Base-by-base conservation (phyloP, 2,113 vertebrate genomes). In the Pomatostomus ruficeps region DNA sequence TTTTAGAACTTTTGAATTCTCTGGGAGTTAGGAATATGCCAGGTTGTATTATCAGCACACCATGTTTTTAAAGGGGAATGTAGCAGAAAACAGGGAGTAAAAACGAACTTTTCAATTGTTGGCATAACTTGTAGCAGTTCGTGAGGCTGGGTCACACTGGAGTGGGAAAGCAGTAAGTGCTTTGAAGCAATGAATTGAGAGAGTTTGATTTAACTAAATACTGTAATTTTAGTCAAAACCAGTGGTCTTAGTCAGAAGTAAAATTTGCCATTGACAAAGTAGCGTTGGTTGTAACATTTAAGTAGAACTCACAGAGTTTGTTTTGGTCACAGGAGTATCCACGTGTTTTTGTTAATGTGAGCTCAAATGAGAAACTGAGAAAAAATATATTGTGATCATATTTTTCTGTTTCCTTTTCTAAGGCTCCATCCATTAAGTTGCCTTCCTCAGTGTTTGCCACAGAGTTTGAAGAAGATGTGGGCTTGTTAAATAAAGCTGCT, bases 371-470 rank as follows among this genome's bases (percentile, higher is more conserved):
- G 15, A 84, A 93, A 25, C 63, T 57, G 28, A 88, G 48, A 82
- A 18, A 16, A 43, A 43, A 4, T 76, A 28, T 7, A 25, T 33
- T 82, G 16, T 70, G 33, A 26, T 68, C 3, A 3, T 35, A 5
- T 0, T 8, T 24, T 42, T 74, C 43, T 77, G 63, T 55, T 80
- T 42, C 75, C 52, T 55, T 95, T 70, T 88, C n/a, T 95, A 93
- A 99, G 99, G 97, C 84, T 19, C 85, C 97, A 11, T 97, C 98
- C 55, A 98, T 99, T 97, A 98, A 98, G 13, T 98, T 99, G 88
- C 99, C 99, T 23, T 99, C 99, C 4, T 99, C 99, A 0, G 99
- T 99, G 70, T 99, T 99, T 89, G 99, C 99, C 46, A 99, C 99
- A 6, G 99, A 99, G 91, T 99, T 99, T 97, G 99, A 99, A 94